Percentiles rank a stretch among this genome's conserved stretches.
Conservation (phyloP, 23 tunicate genomes). For the Ascidia mentula region DNA sequence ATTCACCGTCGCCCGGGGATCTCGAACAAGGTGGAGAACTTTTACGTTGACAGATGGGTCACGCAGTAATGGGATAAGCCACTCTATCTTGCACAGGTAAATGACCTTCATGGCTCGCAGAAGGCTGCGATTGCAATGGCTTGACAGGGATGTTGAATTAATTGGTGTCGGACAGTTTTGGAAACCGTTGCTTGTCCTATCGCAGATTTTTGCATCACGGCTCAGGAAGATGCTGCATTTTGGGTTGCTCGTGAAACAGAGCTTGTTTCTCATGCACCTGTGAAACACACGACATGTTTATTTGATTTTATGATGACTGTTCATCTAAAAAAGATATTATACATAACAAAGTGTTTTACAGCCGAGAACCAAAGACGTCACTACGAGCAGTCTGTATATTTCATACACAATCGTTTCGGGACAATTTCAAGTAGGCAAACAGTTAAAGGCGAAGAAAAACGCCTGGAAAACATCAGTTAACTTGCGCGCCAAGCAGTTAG, state of each 20-base stretch:
- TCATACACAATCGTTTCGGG: too few relatives aligned
- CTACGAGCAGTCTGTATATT: too few relatives aligned
- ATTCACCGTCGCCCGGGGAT: slow-evolving; percentile 3
- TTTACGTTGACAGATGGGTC: not conserved
- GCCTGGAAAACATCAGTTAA: too few relatives aligned
- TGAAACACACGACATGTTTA: too few relatives aligned
- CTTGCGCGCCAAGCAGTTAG: too few relatives aligned
- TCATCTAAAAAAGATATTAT: too few relatives aligned
- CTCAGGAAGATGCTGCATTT: slow-evolving; percentile 19
- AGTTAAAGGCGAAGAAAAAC: too few relatives aligned
- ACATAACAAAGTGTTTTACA: too few relatives aligned
- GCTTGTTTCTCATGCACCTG: slow-evolving; percentile 12
- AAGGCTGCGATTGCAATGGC: not conserved
- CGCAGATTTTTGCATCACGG: not conserved
- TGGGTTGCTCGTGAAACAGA: slow-evolving; percentile 1
- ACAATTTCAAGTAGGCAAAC: too few relatives aligned
- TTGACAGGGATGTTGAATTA: not conserved
- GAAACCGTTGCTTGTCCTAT: not conserved
- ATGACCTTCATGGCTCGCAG: not conserved
- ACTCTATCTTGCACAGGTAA: not conserved
- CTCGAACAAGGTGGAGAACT: not conserved
- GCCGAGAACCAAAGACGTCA: too few relatives aligned
- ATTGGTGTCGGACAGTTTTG: not conserved
- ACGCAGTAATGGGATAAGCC: not conserved
- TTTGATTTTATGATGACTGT: too few relatives aligned